Conservation (phyloP, 2,797 vertebrate species). For the Botia kubotai region DNA sequence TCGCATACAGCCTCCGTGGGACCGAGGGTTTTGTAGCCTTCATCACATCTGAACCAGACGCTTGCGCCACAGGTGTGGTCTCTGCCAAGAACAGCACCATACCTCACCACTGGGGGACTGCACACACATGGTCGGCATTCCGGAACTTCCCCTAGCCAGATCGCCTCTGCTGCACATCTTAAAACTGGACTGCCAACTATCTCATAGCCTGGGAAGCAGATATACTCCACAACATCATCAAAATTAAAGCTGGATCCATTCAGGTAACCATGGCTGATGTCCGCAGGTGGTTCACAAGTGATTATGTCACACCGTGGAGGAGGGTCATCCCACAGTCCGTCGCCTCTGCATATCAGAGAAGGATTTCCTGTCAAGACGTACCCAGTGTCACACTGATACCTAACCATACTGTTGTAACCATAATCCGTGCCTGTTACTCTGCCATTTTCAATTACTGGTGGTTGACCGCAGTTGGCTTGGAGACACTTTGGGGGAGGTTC, state of each 20-base stretch:
- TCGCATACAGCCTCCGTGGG: slow-evolving; percentile 85
- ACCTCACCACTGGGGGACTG: slow-evolving; percentile 78
- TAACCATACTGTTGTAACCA: slow-evolving; percentile 79
- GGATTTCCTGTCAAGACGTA: slow-evolving; percentile 80
- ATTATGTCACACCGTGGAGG: slow-evolving; percentile 83
- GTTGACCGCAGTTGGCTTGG: slow-evolving; percentile 79
- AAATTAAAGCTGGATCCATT: slow-evolving; percentile 89
- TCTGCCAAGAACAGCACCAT: slow-evolving; percentile 77
- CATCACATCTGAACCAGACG: slow-evolving; percentile 83
- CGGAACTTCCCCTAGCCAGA: slow-evolving; percentile 86
- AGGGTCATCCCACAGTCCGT: slow-evolving; percentile 88
- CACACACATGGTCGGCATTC: slow-evolving; percentile 88
- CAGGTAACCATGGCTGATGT: slow-evolving; percentile 89
- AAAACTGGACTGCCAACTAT: slow-evolving; percentile 82
- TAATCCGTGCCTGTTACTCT: slow-evolving; percentile 80
- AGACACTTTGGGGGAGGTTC: slow-evolving; percentile 78
- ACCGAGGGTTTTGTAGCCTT: slow-evolving; percentile 87
- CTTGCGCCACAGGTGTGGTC: slow-evolving; percentile 83
- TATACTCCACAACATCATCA: slow-evolving; percentile 84
- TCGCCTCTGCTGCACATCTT: slow-evolving; percentile 84
- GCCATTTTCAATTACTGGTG: slow-evolving; percentile 77
- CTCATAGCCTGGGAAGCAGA: slow-evolving; percentile 91
- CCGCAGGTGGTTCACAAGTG: slow-evolving; percentile 88
- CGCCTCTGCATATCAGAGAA: slow-evolving; percentile 77
- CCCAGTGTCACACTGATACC: slow-evolving; percentile 86